Evolutionary conservation across 2,113 vertebrate species (phyloP).

Genomic region (Lycaon pictus): DNA sequence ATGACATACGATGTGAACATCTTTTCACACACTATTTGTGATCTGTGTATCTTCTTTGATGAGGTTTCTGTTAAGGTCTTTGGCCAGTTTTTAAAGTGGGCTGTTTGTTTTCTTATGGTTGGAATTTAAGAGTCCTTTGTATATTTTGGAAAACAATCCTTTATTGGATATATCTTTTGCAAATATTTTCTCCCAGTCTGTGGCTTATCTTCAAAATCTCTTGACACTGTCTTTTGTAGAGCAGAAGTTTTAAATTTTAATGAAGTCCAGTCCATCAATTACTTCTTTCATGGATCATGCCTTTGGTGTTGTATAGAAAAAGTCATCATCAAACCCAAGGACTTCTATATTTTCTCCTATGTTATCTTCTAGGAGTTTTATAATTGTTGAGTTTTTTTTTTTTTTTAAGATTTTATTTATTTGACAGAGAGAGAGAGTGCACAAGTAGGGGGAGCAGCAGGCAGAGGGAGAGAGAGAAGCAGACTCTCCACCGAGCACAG

Average conservation of each 20-base stretch:
- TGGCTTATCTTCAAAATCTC: background rate
- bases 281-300: background rate
- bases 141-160: background rate
- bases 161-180: background rate
- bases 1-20: background rate
- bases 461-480: no score
- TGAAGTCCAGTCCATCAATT: background rate
- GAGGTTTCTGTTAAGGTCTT: background rate
- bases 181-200: conserved; percentile 32
- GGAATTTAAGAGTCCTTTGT: background rate
- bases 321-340: background rate
- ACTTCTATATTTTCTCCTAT: background rate
- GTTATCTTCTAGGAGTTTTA: background rate
- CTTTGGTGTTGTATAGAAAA: background rate
- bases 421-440: no score
- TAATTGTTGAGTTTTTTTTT: no score
- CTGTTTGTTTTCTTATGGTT: background rate
- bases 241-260: conserved; percentile 5
- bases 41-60: conserved; percentile 8
- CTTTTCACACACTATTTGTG: background rate
- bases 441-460: no score
- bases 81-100: background rate
- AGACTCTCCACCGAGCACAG: no score
- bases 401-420: no score
- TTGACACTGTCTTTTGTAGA: background rate